Percentiles rank a stretch among this genome's conserved stretches.
These are phyloP conservation scores for Perizoma flavofasciatum DNA, from an alignment of 2,888 invertebrate genomes.

Conservation along the genomic window DNA sequence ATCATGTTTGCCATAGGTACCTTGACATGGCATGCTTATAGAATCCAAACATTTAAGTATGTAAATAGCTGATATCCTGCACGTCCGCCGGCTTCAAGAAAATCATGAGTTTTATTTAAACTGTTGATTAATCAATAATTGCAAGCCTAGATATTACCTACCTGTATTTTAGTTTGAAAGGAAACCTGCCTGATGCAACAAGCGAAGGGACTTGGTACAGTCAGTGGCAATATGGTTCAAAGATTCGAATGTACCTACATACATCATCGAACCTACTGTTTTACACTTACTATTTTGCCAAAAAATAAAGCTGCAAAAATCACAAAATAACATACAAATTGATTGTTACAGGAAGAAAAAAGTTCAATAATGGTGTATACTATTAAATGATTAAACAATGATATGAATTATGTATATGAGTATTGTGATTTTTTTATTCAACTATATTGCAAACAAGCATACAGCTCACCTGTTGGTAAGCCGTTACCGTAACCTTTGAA, in stretches of 20 bases:
- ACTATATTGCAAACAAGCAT: too few relatives aligned
- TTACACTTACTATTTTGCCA: too few relatives aligned
- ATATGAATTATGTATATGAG: too few relatives aligned
- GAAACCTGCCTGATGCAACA: slow-evolving; percentile 50
- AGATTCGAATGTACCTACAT: slow-evolving; percentile 16
- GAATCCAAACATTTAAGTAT: slow-evolving; percentile 6
- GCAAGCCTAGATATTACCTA: slow-evolving; percentile 23
- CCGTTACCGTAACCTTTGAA: too few relatives aligned
- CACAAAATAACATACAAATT: too few relatives aligned
- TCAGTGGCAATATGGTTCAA: slow-evolving; percentile 18
- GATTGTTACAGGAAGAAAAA: too few relatives aligned
- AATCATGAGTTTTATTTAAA: slow-evolving; percentile 16
- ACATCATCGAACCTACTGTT: not conserved
- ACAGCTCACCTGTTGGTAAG: too few relatives aligned
- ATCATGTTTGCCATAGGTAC: not conserved
- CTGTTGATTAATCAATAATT: slow-evolving; percentile 25
- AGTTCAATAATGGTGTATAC: too few relatives aligned
- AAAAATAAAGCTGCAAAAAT: too few relatives aligned
- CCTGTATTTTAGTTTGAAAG: slow-evolving; percentile 41
- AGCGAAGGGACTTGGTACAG: slow-evolving; percentile 47
- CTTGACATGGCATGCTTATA: not conserved
- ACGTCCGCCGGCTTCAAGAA: slow-evolving; percentile 7
- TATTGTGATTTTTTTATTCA: too few relatives aligned
- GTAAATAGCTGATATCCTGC: slow-evolving; percentile 17
- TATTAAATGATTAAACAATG: too few relatives aligned